Base-by-base conservation (phyloP, 1,140 invertebrate species). In the Platyscapa corneri region DNA sequence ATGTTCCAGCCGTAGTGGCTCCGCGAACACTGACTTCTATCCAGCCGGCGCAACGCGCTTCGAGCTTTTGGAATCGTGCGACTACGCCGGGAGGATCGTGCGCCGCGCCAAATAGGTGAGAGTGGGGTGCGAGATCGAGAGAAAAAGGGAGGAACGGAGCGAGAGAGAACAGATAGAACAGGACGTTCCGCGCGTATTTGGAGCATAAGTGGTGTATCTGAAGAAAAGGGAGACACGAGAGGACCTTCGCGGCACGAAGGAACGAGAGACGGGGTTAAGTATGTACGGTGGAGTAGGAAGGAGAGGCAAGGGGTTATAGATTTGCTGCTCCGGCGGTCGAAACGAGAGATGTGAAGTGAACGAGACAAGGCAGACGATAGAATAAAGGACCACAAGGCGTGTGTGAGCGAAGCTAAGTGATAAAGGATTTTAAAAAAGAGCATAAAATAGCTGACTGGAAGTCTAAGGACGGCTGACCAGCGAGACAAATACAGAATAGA, bases 11-110 rank as follows among this genome's bases (percentile, higher is more conserved):
- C 56, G 60, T 20, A n/a, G n/a, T 53, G 46, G 80, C 67, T 82
- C 46, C 80, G 65, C 65, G 67, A 82, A 46, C 65, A 82, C 79
- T 81, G 79, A 60, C 30, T 70, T n/a, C n/a, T n/a, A n/a, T n/a
- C n/a, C 67, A 37, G 20, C 6, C 76, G 53, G 18, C 49, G 23
- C 30, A 12, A 77, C 8, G 42, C 30, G 46, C 72, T 30, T 42
- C 42, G 72, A 46, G 72, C 42, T 49, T 49, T 76, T 8, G n/a
- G 76, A 42, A 14, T 0, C 3, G 23, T 67, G 20, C 1, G 46
- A 74, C 42, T 39, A 32, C 30, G 42, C 20, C 23, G 70, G 70
- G 23, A 42, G 70, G 37, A 74, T 74, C 80, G 65, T 64, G 46
- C 78, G 67, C 65, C 65, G 67, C 42, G 46, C 46, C 7, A 39